A percentile compares a stretch with the other conserved stretches of the same genome.
Conservation (phyloP, 2,888 invertebrate species). For the Drosophila algonquin region DNA sequence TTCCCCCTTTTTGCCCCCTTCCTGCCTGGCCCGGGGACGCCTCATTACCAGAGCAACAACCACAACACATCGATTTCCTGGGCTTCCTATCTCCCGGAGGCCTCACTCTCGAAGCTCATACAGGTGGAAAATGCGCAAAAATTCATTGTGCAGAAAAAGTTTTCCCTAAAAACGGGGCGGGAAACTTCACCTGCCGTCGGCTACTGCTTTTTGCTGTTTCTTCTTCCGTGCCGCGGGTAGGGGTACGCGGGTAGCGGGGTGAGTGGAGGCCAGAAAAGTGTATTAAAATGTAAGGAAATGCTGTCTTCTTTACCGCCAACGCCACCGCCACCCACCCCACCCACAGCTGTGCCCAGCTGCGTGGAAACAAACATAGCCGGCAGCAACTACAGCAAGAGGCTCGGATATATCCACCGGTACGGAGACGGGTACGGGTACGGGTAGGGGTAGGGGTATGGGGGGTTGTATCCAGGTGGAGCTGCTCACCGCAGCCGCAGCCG, state of each 20-base stretch:
- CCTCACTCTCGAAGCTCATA: constrained; percentile 55
- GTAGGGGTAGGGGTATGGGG: not conserved
- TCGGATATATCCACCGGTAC: constrained; percentile 21
- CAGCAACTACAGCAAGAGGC: constrained; percentile 51
- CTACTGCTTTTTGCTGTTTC: constrained; percentile 58
- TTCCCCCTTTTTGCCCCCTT: not conserved
- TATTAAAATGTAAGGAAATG: constrained; percentile 72
- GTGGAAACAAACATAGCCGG: constrained; percentile 64
- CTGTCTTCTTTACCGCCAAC: constrained; percentile 48
- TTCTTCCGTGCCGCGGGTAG: not conserved
- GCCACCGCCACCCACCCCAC: constrained; percentile 11
- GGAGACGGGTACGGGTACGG: not conserved
- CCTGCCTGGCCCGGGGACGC: constrained; percentile 26
- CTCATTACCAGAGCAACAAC: constrained; percentile 68
- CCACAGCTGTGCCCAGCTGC: constrained; percentile 75
- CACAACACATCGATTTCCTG: constrained; percentile 74
- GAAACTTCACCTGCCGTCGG: constrained; percentile 65
- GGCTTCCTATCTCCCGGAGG: not conserved
- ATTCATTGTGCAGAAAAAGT: constrained; percentile 80
- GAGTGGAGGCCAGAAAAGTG: constrained; percentile 62
- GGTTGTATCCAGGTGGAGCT: constrained; percentile 1
- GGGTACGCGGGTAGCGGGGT: constrained; percentile 12
- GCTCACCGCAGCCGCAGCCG: not conserved
- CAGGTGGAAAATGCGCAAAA: constrained; percentile 80
- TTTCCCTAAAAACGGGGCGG: constrained; percentile 32